Evolutionary conservation across 2,797 vertebrate genomes (phyloP).

Genomic region (Neopelma chrysocephalum): DNA sequence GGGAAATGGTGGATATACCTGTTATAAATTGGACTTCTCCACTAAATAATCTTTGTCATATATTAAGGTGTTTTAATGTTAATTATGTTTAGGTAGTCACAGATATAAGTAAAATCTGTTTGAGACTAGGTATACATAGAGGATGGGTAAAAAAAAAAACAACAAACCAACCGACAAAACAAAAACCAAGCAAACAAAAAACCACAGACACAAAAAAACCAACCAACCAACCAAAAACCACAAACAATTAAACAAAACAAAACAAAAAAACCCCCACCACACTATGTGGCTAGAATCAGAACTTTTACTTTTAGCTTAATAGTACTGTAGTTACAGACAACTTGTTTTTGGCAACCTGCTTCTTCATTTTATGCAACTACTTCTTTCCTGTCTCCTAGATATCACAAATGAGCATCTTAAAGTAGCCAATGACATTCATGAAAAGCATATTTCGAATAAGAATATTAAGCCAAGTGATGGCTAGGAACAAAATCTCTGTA

Average conservation of each 20-base stretch:
- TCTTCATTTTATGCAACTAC: not conserved
- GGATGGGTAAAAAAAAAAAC: not conserved
- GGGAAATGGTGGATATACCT: not conserved
- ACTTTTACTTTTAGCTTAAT: not conserved
- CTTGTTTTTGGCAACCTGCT: not conserved
- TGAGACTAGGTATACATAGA: not conserved
- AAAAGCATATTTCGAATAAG: not conserved
- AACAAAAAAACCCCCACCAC: too few relatives aligned
- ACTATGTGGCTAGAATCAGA: not conserved
- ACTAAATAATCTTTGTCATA: not conserved
- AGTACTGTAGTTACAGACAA: not conserved
- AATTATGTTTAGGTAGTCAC: not conserved
- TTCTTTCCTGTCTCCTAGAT: not conserved
- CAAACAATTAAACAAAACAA: not conserved
- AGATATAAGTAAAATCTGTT: not conserved
- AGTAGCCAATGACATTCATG: not conserved
- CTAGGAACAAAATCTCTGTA: conserved; percentile 19
- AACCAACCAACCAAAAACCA: not conserved
- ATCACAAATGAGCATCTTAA: not conserved
- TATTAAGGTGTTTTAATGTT: not conserved
- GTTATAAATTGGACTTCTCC: not conserved
- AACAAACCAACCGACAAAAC: not conserved
- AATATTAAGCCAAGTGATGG: conserved; percentile 9
- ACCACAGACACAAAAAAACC: not conserved
- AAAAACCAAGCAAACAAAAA: not conserved